Conservation (phyloP, 2,797 vertebrate genomes). For the Clarias platycephalus region DNA sequence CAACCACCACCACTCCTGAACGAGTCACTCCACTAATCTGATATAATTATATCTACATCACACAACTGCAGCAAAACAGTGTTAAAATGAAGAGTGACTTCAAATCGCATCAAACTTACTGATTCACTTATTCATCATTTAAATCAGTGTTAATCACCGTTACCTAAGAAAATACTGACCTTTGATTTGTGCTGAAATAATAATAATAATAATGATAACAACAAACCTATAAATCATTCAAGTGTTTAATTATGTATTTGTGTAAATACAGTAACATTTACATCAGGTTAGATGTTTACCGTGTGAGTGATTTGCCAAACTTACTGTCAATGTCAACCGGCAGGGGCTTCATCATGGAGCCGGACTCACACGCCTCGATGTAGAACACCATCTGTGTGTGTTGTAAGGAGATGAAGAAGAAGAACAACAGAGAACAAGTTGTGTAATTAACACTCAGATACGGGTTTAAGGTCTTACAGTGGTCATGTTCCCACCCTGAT, state of each 20-base stretch:
- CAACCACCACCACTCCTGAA: background rate
- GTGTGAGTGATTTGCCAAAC: slow-evolving; percentile 48
- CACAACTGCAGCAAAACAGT: background rate
- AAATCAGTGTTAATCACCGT: background rate
- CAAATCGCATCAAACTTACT: background rate
- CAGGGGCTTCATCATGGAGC: slow-evolving; percentile 93
- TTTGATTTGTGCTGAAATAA: background rate
- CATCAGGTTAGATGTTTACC: background rate
- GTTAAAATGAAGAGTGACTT: no score
- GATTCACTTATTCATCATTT: background rate
- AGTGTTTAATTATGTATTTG: background rate
- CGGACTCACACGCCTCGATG: slow-evolving; percentile 96
- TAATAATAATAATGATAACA: background rate
- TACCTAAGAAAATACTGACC: background rate
- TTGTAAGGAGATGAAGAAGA: background rate
- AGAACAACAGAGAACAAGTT: background rate
- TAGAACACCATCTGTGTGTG: slow-evolving; percentile 91
- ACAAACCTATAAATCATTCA: background rate
- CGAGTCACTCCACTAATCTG: background rate
- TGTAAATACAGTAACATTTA: background rate
- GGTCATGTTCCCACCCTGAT: no score
- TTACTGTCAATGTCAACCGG: slow-evolving; percentile 85
- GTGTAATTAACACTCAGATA: background rate
- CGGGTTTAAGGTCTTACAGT: no score
- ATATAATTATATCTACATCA: background rate